Evolutionary conservation across 2,888 invertebrate genomes (phyloP).

Genomic region (Glyphotaelius pellucidus): DNA sequence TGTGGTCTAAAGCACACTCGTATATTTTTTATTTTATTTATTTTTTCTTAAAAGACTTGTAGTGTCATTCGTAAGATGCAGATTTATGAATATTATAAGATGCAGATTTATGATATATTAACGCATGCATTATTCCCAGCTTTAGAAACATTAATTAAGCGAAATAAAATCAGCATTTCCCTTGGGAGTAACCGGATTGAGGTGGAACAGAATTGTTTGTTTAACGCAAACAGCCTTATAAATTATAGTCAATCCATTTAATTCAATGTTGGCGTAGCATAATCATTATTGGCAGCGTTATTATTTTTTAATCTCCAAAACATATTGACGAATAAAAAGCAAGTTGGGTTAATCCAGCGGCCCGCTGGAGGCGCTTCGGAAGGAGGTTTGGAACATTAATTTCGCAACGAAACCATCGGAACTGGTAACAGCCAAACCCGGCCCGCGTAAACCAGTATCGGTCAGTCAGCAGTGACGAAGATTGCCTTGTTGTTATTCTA

Average conservation of each 20-base stretch:
- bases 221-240: not conserved
- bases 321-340: not conserved
- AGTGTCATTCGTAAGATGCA: not conserved
- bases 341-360: not conserved
- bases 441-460: constrained; percentile 57
- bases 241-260: not conserved
- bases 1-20: too few species aligned
- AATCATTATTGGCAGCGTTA: not conserved
- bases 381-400: constrained; percentile 13
- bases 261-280: not conserved
- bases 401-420: constrained; percentile 43
- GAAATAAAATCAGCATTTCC: not conserved
- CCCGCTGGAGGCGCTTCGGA: not conserved
- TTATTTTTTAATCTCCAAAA: not conserved
- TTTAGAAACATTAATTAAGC: not conserved
- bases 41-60: too few species aligned
- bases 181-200: not conserved
- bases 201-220: not conserved
- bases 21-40: too few species aligned
- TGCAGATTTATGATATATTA: not conserved
- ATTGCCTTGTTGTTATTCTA: constrained; percentile 53
- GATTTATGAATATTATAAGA: not conserved
- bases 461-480: constrained; percentile 37
- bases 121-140: not conserved
- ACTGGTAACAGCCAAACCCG: constrained; percentile 60